Conservation (phyloP, 2,888 invertebrate species). For the Melipona beecheii region DNA sequence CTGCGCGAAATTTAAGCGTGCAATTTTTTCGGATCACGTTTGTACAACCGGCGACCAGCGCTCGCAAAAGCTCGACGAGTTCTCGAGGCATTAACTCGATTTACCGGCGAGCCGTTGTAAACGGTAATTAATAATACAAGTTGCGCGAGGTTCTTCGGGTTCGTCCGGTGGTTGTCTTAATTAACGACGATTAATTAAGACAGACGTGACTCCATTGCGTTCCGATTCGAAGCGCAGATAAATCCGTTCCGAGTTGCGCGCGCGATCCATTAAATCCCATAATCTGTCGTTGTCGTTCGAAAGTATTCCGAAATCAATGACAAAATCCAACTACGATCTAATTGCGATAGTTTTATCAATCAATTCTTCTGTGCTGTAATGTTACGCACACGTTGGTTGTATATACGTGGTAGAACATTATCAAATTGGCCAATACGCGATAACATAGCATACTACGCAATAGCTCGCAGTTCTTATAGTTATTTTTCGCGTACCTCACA, state of each 20-base stretch:
- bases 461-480: no score
- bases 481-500: not conserved
- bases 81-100: not conserved
- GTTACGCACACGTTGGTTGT: not conserved
- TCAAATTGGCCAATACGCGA: not conserved
- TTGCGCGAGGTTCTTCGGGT: not conserved
- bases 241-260: conserved; percentile 9
- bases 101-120: conserved; percentile 8
- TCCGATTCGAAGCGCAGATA: not conserved
- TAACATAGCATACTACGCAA: not conserved
- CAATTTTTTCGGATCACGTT: conserved; percentile 12
- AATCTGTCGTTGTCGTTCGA: no score
- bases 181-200: conserved; percentile 45
- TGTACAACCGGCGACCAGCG: not conserved
- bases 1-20: conserved; percentile 32
- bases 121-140: conserved; percentile 34
- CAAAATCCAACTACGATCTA: no score
- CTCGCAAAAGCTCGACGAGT: not conserved
- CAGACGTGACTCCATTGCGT: conserved; percentile 42
- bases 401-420: not conserved
- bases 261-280: conserved; percentile 1
- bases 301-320: no score
- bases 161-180: conserved; percentile 32
- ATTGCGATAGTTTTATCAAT: not conserved
- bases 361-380: not conserved